Base-by-base conservation (phyloP, 2,113 vertebrate species). In the Semnornis frantzii region DNA sequence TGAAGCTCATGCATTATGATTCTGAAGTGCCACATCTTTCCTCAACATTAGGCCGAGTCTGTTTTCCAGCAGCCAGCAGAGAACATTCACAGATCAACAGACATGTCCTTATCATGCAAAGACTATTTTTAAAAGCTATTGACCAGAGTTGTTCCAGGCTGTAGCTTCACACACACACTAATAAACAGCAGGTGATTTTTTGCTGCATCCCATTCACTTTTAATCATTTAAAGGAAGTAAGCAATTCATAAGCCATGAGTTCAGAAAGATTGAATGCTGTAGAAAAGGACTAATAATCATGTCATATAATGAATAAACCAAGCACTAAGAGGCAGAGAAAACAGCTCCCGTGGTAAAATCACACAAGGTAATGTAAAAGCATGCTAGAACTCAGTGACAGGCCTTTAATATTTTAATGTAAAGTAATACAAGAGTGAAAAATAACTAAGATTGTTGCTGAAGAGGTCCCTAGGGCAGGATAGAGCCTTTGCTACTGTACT, bases 321-420 rank as follows among this genome's bases (percentile, higher is more conserved):
- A 90, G 82, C 30, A 69, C 23, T 31, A 52, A 64, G 60, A 77
- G 27, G 57, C 57, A 94, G 63, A 63, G 25, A 65, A 89, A 89
- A 70, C 9, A 91, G 19, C 18, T 87, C 33, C 54, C 72, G 52
- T 46, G 33, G 52, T 80, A 90, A 91, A 90, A 91, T 87, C 57
- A 60, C 50, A 11, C 19, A 44, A 73, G 46, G 37, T 59, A 74
- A 46, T 63, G 52, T 46, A 68, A 85, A 80, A 83, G 15, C 16
- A 21, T 85, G 70, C 48, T 71, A 66, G 8, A 85, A 52, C 34
- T 74, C 62, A 66, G 57, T 60, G 82, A 39, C 68, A 93, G 31
- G 20, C 52, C 14, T 79, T 87, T 85, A 77, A 74, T 80, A 88
- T 94, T 95, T 90, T 93, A 85, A 87, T 62, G 37, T 59, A 88